Conservation (phyloP, 2,888 invertebrate genomes). For the Drosophila kambysellisi region DNA sequence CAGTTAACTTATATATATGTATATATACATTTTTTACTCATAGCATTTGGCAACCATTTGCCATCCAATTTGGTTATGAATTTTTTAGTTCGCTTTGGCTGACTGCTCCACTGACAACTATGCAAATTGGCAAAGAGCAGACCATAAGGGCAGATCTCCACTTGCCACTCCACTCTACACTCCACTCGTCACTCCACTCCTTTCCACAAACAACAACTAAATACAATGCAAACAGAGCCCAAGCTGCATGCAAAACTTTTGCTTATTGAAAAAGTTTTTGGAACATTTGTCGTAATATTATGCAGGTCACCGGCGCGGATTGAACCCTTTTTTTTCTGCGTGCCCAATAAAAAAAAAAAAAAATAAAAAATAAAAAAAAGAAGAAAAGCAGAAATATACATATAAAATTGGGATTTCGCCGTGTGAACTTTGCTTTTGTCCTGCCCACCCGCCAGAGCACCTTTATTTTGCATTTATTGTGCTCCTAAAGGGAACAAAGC, state of each 20-base stretch:
- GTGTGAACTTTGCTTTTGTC: slow-evolving; percentile 67
- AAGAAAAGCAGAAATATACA: slow-evolving; percentile 8
- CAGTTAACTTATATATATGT: slow-evolving; percentile 20
- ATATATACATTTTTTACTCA: slow-evolving; percentile 5
- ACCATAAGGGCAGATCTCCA: background rate
- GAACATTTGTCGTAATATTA: slow-evolving; percentile 78
- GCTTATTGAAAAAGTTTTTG: slow-evolving; percentile 76
- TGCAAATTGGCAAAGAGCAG: slow-evolving; percentile 65
- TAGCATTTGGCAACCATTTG: slow-evolving; percentile 32
- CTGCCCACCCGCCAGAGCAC: slow-evolving; percentile 56
- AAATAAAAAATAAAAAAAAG: background rate
- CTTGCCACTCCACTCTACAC: background rate
- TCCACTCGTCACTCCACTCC: background rate
- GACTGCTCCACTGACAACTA: slow-evolving; percentile 52
- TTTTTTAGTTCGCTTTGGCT: slow-evolving; percentile 55
- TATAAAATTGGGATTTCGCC: slow-evolving; percentile 41
- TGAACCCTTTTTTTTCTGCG: slow-evolving; percentile 63
- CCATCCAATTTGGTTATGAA: slow-evolving; percentile 68
- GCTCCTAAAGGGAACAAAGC: slow-evolving; percentile 63
- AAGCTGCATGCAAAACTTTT: slow-evolving; percentile 69
- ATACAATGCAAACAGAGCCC: slow-evolving; percentile 20
- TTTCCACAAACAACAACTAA: slow-evolving; percentile 8
- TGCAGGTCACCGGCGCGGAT: slow-evolving; percentile 65
- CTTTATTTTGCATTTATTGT: slow-evolving; percentile 76
- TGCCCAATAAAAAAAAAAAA: slow-evolving; percentile 18